Conservation (phyloP, 35 echinoderm and acorn worm genomes). For the Strongylocentrotus purpuratus region DNA sequence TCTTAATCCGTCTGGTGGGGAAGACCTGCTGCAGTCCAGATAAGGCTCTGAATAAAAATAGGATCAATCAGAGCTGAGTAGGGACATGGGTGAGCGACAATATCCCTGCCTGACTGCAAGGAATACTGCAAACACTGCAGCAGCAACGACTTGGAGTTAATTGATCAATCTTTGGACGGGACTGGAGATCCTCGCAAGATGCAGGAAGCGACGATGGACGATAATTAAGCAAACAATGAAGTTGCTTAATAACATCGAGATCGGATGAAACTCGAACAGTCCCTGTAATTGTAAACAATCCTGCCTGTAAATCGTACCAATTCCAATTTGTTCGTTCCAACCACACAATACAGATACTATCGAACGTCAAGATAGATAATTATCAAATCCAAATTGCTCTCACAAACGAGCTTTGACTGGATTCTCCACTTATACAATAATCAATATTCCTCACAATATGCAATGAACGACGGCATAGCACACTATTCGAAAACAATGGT, state of each 20-base stretch:
- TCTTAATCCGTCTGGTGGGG: not conserved
- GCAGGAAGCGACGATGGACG: not conserved
- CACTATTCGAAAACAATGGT: not conserved
- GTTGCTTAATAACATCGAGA: not conserved
- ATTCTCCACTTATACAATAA: not conserved
- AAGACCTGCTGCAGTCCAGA: not conserved
- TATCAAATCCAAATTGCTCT: not conserved
- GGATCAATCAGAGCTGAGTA: not conserved
- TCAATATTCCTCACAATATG: constrained; percentile 4
- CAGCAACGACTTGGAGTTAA: constrained; percentile 8
- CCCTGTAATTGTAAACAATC: not conserved
- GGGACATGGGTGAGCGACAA: not conserved
- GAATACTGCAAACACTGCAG: not conserved
- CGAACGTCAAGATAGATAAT: not conserved
- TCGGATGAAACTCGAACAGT: not conserved
- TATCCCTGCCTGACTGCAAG: not conserved
- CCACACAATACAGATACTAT: not conserved
- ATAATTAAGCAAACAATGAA: not conserved
- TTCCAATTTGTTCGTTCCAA: not conserved
- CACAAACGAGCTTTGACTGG: not conserved
- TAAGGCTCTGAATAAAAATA: not conserved
- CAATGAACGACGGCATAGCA: not conserved
- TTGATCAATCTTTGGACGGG: constrained; percentile 12
- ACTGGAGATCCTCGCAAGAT: not conserved
- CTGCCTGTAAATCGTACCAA: not conserved